A percentile compares a stretch with the other conserved stretches of the same genome.
phyloP scores from a whole-genome alignment of 2,797 vertebrate genomes.

The Luscinia luscinia region DNA sequence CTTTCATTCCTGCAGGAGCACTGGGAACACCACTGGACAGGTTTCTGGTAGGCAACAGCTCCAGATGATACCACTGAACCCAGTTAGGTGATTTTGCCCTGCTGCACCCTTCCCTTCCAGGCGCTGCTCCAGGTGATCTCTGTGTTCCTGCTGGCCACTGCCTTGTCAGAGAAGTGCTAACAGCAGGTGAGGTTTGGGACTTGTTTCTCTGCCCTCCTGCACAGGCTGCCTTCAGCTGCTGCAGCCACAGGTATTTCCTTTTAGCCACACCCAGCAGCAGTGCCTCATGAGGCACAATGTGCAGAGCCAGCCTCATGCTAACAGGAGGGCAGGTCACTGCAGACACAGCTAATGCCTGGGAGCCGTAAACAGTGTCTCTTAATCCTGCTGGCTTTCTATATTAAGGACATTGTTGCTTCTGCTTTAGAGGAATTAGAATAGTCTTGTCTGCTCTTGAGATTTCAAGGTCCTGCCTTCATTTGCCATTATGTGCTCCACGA shows the following conservation, averaged over 20 bases:
- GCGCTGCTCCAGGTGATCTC: neutral
- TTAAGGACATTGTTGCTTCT: constrained; percentile 10
- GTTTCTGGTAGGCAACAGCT: neutral
- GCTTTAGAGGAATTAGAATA: neutral
- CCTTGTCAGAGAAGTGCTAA: neutral
- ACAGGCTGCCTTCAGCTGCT: neutral
- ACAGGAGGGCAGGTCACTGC: neutral
- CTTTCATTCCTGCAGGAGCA: neutral
- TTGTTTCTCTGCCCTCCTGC: neutral
- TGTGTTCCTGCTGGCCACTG: neutral
- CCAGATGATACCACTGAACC: neutral
- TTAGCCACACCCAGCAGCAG: neutral
- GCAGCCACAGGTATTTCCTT: neutral
- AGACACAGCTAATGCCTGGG: neutral
- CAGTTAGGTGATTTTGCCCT: neutral
- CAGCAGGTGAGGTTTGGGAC: neutral
- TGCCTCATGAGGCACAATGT: neutral
- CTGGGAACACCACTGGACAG: neutral
- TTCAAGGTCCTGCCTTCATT: neutral
- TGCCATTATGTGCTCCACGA: neutral
- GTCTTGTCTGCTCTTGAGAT: neutral
- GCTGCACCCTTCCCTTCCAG: neutral
- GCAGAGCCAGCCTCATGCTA: neutral
- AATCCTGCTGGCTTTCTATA: constrained; percentile 1
- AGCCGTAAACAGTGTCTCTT: neutral